A percentile compares a stretch with the other conserved stretches of the same genome.
Evolutionary conservation across 2,113 vertebrate genomes (phyloP).

Genomic region (Pungitius pungitius): DNA sequence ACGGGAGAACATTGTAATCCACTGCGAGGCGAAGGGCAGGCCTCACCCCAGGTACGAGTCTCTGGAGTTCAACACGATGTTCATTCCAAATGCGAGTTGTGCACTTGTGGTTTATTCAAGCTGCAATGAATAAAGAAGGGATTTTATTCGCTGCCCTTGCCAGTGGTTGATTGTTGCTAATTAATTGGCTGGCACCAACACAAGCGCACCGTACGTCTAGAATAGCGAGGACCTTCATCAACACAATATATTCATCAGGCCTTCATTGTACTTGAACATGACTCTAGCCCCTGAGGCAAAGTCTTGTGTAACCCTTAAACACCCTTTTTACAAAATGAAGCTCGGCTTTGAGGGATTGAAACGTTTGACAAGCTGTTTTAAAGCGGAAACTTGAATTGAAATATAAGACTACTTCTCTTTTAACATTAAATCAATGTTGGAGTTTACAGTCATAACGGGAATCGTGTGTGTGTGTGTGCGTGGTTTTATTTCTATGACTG

Average conservation of each 20-base stretch:
- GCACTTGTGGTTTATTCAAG: conserved; percentile 11
- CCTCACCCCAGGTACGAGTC: conserved; percentile 90
- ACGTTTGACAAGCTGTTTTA: not conserved
- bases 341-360: too few species aligned
- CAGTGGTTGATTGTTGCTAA: not conserved
- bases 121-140: not conserved
- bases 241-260: not conserved
- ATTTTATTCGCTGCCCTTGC: conserved; percentile 4
- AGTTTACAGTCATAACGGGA: not conserved
- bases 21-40: conserved; percentile 96
- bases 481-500: not conserved
- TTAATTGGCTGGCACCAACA: not conserved
- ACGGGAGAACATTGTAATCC: conserved; percentile 93
- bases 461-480: not conserved
- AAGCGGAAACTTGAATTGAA: not conserved
- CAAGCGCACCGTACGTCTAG: not conserved
- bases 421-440: not conserved
- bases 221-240: not conserved
- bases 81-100: not conserved
- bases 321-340: not conserved
- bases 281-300: not conserved
- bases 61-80: not conserved
- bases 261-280: not conserved
- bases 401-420: not conserved
- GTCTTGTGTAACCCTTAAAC: not conserved